Conservation (phyloP, 2,113 vertebrate species). For the Polypterus senegalus region DNA sequence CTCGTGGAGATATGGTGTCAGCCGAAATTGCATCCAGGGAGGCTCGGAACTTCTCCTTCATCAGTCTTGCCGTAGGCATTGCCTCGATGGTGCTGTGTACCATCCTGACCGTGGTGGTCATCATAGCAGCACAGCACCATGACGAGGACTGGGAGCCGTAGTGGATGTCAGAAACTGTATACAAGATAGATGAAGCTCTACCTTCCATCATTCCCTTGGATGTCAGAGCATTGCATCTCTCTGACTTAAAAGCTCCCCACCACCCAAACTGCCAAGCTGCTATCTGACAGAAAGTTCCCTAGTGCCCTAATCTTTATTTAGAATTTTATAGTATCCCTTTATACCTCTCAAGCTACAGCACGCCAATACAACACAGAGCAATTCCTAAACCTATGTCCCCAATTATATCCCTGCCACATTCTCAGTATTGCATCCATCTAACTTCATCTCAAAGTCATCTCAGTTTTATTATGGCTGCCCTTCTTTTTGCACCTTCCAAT, state of each 20-base stretch:
- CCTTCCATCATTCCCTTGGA: not conserved
- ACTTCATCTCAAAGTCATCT: too few species aligned
- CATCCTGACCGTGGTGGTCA: constrained; percentile 85
- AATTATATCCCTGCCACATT: too few species aligned
- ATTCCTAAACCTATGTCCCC: too few species aligned
- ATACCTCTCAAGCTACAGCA: too few species aligned
- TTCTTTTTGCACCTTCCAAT: too few species aligned
- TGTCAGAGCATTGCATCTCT: not conserved
- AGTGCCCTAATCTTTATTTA: too few species aligned
- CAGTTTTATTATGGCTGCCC: too few species aligned
- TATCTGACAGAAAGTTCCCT: not conserved
- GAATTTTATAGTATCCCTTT: too few species aligned
- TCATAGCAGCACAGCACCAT: constrained; percentile 87
- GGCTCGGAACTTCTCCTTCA: constrained; percentile 90
- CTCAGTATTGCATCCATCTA: too few species aligned
- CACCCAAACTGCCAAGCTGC: not conserved
- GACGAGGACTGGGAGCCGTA: constrained; percentile 86
- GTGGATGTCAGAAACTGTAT: not conserved
- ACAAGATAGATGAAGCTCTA: not conserved
- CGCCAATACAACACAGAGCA: too few species aligned
- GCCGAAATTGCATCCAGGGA: constrained; percentile 84
- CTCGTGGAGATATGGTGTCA: constrained; percentile 78
- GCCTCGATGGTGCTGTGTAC: constrained; percentile 85
- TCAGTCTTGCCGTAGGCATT: constrained; percentile 83
- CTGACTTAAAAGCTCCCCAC: too few species aligned